Conservation (phyloP, 2,797 vertebrate genomes). For the Oreortyx pictus region DNA sequence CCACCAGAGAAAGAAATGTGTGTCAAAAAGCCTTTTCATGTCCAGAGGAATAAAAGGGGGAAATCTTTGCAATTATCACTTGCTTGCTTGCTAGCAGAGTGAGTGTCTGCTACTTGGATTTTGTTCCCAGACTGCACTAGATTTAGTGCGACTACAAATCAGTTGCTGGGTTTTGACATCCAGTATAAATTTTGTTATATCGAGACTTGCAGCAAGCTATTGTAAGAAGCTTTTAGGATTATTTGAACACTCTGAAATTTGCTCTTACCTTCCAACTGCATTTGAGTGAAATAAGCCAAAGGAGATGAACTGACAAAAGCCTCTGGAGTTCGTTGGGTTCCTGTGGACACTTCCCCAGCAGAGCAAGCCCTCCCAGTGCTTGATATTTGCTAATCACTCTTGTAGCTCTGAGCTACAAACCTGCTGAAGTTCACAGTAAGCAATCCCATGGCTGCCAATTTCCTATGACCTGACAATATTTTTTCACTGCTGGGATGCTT, state of each 20-base stretch:
- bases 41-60: neutral
- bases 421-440: neutral
- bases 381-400: neutral
- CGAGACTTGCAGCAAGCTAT: neutral
- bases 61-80: neutral
- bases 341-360: neutral
- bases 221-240: conserved; percentile 65
- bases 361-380: neutral
- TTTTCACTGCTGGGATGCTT: neutral
- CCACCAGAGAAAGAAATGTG: neutral
- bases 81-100: neutral
- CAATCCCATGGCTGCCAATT: neutral
- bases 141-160: conserved; percentile 50
- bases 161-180: conserved; percentile 48
- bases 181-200: conserved; percentile 52
- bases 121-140: neutral
- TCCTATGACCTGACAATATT: neutral
- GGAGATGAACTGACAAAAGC: neutral
- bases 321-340: neutral
- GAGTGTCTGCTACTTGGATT: neutral
- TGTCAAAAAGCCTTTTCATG: neutral
- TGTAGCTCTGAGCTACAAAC: neutral
- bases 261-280: neutral
- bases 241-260: conserved; percentile 46
- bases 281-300: conserved; percentile 21